A percentile compares a stretch with the other conserved stretches of the same genome.
Evolutionary conservation across 2,797 vertebrate species (phyloP).

Genomic region (Setipinna tenuifilis): DNA sequence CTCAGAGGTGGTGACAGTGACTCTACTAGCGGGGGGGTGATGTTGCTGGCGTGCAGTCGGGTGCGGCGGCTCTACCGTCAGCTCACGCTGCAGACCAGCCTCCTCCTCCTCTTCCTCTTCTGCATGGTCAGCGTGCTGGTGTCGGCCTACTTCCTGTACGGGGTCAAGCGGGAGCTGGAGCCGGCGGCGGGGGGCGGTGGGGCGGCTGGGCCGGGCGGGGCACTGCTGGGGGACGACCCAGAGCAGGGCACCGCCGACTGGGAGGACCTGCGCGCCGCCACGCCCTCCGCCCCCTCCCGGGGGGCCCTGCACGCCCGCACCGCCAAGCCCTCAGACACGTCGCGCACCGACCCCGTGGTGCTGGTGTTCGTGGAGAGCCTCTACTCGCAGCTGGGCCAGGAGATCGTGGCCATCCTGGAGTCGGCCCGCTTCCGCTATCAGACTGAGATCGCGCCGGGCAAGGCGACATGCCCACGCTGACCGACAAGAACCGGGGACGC

Average conservation of each 20-base stretch:
- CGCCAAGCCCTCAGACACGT: constrained; percentile 69
- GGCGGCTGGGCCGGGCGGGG: constrained; percentile 59
- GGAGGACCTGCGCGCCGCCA: constrained; percentile 84
- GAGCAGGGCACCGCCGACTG: constrained; percentile 82
- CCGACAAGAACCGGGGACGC: constrained; percentile 93
- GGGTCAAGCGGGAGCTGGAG: constrained; percentile 93
- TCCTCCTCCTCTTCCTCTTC: constrained; percentile 93
- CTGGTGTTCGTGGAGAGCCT: constrained; percentile 98
- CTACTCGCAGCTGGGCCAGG: constrained; percentile 97
- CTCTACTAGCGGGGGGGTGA: constrained; percentile 70
- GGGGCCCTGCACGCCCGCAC: constrained; percentile 61
- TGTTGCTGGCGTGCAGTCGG: constrained; percentile 89
- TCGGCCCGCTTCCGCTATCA: constrained; percentile 94
- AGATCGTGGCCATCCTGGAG: constrained; percentile 97
- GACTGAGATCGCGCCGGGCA: constrained; percentile 95
- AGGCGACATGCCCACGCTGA: constrained; percentile 97
- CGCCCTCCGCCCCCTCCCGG: constrained; percentile 85
- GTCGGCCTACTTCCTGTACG: constrained; percentile 98
- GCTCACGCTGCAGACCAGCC: constrained; percentile 91
- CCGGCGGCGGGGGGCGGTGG: constrained; percentile 68
- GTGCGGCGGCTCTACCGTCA: constrained; percentile 92
- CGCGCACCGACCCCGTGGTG: constrained; percentile 93
- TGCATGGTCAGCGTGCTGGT: constrained; percentile 94
- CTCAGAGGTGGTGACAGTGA: constrained; percentile 33
- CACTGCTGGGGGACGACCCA: constrained; percentile 42